Base-by-base conservation (phyloP, 64 coral and sea anemone species). In the Trachythela sp. region DNA sequence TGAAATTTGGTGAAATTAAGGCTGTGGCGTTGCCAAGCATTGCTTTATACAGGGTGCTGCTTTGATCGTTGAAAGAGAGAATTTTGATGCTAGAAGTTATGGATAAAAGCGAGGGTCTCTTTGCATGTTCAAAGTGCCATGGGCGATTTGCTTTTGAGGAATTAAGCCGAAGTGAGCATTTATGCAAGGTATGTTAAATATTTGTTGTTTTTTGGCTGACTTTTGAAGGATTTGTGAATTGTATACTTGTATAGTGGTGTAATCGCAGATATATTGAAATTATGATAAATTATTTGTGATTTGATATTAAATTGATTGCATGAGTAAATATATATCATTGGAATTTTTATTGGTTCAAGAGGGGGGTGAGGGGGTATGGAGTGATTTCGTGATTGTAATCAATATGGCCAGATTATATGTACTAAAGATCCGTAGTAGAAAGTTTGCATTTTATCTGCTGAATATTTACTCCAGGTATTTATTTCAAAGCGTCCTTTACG, bases 81-180 rank as follows among this genome's bases (percentile, higher is more conserved):
- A 2, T 64, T 64, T 64, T 64, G 26, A 64, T 64, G 56, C 56
- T 64, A n/a, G 24, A 3, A 64, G 26, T 64, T 24, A 64, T 64
- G 56, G 56, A 64, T 24, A 20, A 64, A 64, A 64, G 1, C 26
- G 56, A 64, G 5, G 56, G 56, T n/a, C 26, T 64, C 13, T 80
- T 80, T 36, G 75, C 75, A 17, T 80, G 75, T 80, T 80, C 75
- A 2, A 80, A 80, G 17, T 80, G 75, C 20, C 20, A 80, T 80
- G 75, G 75, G 15, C 8, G 75, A 80, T 80, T 80, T 38, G 75
- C 75, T 80, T 80, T 80, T 18, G 75, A 80, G 30, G 75, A 80
- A 35, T 80, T 80, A 30, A 29, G 20, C 75, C 20, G 75, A 39
- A 80, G 75, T 80, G 75, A 80, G 75, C 75, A 80, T 36, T 36